These are phyloP conservation scores for Archilochus colubris DNA, from an alignment of 2,113 vertebrate species.

Conservation along the genomic window DNA sequence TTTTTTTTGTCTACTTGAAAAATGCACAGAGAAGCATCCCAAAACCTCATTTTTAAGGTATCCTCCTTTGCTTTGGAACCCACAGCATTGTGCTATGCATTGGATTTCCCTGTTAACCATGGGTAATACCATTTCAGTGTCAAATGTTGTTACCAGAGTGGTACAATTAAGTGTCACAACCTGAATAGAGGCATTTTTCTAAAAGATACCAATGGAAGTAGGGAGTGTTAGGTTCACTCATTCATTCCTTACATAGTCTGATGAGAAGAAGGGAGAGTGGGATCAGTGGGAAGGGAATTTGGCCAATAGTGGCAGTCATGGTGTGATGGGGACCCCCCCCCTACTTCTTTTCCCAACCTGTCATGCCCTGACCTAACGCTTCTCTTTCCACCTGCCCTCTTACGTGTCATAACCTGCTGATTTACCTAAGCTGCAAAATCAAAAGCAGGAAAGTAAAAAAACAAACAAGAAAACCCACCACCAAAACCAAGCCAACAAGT, in stretches of 20 bases:
- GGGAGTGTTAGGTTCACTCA: not conserved
- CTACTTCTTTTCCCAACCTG: not conserved
- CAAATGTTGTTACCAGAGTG: not conserved
- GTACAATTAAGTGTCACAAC: not conserved
- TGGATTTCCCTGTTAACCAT: not conserved
- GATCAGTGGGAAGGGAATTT: not conserved
- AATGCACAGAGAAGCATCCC: not conserved
- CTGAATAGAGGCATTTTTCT: not conserved
- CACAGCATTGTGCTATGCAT: rapidly evolving
- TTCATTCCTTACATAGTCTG: not conserved
- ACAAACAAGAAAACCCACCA: too few relatives aligned
- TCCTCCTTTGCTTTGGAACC: not conserved
- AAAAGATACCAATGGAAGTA: not conserved
- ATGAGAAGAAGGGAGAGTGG: not conserved
- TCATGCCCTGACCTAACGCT: not conserved
- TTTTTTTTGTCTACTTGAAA: not conserved
- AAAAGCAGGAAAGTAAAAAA: not conserved
- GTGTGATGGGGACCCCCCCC: not conserved
- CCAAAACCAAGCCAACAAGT: not conserved
- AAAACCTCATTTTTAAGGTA: not conserved
- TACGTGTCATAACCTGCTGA: not conserved
- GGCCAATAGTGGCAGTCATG: not conserved
- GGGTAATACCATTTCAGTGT: not conserved
- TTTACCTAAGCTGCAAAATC: not conserved
- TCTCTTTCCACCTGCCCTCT: not conserved